These are phyloP conservation scores for Ceramica pisi DNA, from an alignment of 2,888 invertebrate genomes.

Conservation along the genomic window DNA sequence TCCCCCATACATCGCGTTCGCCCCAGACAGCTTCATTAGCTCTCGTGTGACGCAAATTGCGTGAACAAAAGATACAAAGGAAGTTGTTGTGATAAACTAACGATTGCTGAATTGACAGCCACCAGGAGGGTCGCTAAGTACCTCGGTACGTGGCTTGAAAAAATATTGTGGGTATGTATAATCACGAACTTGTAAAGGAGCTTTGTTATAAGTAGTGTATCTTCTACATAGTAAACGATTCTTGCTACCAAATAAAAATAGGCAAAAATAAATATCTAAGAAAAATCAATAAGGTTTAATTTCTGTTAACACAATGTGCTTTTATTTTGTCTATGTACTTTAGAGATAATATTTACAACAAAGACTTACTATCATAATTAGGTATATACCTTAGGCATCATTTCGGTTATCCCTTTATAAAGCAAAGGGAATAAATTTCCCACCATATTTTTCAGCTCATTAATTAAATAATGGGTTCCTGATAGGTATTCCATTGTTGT, in stretches of 20 bases:
- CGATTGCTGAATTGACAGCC: conserved; percentile 82
- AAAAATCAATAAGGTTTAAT: too few species aligned
- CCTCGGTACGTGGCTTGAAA: conserved; percentile 30
- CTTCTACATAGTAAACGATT: background rate
- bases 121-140: conserved; percentile 74
- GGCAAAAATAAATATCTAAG: background rate
- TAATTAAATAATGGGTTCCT: too few species aligned
- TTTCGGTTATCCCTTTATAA: too few species aligned
- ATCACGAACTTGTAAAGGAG: conserved; percentile 3
- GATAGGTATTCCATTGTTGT: too few species aligned
- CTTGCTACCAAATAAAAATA: background rate
- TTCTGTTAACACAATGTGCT: too few species aligned
- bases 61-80: conserved; percentile 83
- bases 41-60: conserved; percentile 70
- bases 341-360: too few species aligned
- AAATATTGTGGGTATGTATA: conserved; percentile 18
- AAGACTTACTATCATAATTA: too few species aligned
- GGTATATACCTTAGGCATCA: too few species aligned
- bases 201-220: background rate
- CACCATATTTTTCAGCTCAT: too few species aligned
- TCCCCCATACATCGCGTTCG: conserved; percentile 57
- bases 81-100: conserved; percentile 82
- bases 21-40: conserved; percentile 70
- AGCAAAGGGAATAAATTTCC: too few species aligned
- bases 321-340: too few species aligned